phyloP scores from a whole-genome alignment of 2,888 invertebrate species.

The Euproctis similis region DNA sequence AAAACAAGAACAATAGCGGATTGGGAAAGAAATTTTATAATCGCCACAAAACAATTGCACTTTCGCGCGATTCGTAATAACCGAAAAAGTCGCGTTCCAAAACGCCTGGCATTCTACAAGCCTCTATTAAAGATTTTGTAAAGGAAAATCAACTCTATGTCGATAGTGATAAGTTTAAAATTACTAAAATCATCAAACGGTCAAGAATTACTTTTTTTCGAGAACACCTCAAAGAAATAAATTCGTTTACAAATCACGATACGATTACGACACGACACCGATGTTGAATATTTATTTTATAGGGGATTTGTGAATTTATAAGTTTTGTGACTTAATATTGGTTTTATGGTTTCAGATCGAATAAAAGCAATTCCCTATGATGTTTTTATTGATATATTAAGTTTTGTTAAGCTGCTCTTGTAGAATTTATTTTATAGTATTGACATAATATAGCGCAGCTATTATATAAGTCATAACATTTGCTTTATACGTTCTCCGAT shows the following conservation, averaged over 20 bases:
- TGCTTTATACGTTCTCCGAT: background rate
- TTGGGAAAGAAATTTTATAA: slow-evolving; percentile 21
- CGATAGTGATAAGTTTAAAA: background rate
- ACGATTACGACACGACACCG: slow-evolving; percentile 35
- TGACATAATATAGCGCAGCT: background rate
- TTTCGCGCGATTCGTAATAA: slow-evolving; percentile 50
- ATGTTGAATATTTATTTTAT: slow-evolving; percentile 12
- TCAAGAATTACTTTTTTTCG: slow-evolving; percentile 39
- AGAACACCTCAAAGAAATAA: slow-evolving; percentile 41
- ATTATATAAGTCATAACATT: background rate
- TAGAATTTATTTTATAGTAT: background rate
- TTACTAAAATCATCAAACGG: background rate
- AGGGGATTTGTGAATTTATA: slow-evolving; percentile 8
- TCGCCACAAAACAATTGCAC: slow-evolving; percentile 26
- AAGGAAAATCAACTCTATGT: slow-evolving; percentile 11
- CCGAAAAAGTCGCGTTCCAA: slow-evolving; percentile 48
- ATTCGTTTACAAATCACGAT: slow-evolving; percentile 31
- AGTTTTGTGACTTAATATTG: slow-evolving; percentile 10
- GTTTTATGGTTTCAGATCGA: slow-evolving; percentile 7
- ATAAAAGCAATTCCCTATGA: slow-evolving; percentile 5
- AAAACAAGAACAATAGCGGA: slow-evolving; percentile 13
- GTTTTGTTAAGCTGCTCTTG: background rate
- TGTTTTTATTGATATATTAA: slow-evolving; percentile 8
- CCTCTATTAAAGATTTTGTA: slow-evolving; percentile 40
- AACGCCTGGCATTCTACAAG: slow-evolving; percentile 46